phyloP scores from a whole-genome alignment of 2,888 invertebrate species.

The Chaetogeoica ovagalla region DNA sequence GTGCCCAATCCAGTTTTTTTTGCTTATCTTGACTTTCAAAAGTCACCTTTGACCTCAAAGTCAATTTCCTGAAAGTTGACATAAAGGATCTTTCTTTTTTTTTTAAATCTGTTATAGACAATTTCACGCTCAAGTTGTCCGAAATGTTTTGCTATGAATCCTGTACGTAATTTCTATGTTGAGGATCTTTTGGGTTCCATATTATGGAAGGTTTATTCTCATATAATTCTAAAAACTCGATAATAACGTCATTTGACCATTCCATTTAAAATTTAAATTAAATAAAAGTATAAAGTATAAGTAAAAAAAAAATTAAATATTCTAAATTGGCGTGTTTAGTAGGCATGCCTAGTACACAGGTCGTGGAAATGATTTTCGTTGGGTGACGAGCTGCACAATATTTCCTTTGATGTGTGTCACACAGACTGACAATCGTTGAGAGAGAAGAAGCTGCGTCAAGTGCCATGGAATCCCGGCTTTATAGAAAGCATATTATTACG shows the following conservation, averaged over 20 bases:
- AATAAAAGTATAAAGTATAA: too few relatives aligned
- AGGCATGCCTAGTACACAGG: neutral
- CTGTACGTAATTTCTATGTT: neutral
- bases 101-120: neutral
- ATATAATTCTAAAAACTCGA: neutral
- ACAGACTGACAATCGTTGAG: neutral
- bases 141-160: neutral
- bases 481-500: too few relatives aligned
- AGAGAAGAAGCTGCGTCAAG: neutral
- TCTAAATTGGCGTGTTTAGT: too few relatives aligned
- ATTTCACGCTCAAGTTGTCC: neutral
- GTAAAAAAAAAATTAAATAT: too few relatives aligned
- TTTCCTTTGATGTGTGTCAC: conserved; percentile 2
- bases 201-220: neutral
- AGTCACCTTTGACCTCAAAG: too few relatives aligned
- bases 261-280: neutral
- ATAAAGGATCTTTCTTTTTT: too few relatives aligned
- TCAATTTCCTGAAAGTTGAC: too few relatives aligned
- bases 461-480: neutral
- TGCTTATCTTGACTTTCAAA: too few relatives aligned
- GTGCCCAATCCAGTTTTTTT: too few relatives aligned
- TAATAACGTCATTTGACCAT: neutral
- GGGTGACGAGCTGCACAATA: neutral
- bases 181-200: neutral
- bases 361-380: neutral